Base-by-base conservation (phyloP, 2,888 invertebrate genomes). In the Ephialtes manifestator region DNA sequence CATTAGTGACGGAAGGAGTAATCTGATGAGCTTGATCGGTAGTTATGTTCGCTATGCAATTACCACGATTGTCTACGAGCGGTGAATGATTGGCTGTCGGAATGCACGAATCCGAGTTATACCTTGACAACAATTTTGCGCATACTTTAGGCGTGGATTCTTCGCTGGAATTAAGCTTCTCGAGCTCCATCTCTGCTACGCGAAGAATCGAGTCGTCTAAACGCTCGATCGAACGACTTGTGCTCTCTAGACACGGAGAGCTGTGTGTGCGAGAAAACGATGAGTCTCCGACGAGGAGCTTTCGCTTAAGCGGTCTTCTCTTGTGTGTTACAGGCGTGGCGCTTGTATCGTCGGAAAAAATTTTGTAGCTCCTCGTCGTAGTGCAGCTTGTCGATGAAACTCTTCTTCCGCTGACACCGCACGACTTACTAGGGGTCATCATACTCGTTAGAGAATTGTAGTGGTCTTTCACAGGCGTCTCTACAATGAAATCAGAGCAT, bases 141-240 rank as follows among this genome's bases (percentile, higher is more conserved):
- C 90, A 90, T 24, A 88, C 90, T 83, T 90, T 90, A 43, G 90
- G 89, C 35, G 89, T 90, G 2, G 65, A 72, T 24, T 85, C 81
- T 65, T 90, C 90, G 74, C 82, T 89, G 7, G 89, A 90, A 31
- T 95, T 95, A 92, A 95, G 95, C 93, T 95, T 95, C 94, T 94
- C 95, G 90, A 95, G 94, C 93, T 95, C 95, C 95, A 95, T 95
- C 90, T 95, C 95, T 48, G 95, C 95, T 24, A 95, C 95, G 89
- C 95, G 94, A 63, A 95, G 92, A 88, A 95, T 95, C 89, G 95
- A 95, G 93, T 95, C 95, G 95, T 95, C 95, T 87, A 95, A 95
- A 89, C 95, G 95, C 84, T 95, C 95, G 58, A 95, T 95, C 53
- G 95, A 95, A 89, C 94, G 94, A 84, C 94, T 95, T 86, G 95